Evolutionary conservation across 1,140 invertebrate species (phyloP).

Genomic region (Trinorchestia longiramus): DNA sequence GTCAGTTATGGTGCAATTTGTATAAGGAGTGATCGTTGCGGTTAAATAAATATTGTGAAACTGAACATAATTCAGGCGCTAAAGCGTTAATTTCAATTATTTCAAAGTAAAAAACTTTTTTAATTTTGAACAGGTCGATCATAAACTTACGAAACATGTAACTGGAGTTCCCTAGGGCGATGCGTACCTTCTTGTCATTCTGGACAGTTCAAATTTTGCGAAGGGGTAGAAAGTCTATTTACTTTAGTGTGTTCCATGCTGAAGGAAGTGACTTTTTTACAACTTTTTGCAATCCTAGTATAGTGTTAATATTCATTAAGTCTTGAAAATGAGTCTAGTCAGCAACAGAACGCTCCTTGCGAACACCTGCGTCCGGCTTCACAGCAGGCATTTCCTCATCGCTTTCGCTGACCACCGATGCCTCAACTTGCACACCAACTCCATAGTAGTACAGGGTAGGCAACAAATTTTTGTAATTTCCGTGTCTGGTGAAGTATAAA

Average conservation of each 20-base stretch:
- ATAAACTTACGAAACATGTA: too few species aligned
- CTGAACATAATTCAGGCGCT: too few species aligned
- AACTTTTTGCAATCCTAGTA: not conserved
- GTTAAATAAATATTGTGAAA: too few species aligned
- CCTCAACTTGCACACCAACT: not conserved
- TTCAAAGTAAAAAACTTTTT: too few species aligned
- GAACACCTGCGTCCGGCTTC: not conserved
- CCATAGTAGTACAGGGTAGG: not conserved
- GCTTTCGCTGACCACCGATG: not conserved
- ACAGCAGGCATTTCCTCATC: not conserved
- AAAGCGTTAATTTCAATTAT: too few species aligned
- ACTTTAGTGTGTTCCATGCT: not conserved
- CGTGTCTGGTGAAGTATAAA: too few species aligned
- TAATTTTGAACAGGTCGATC: too few species aligned
- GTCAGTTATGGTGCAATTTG: too few species aligned
- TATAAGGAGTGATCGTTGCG: too few species aligned
- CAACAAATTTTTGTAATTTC: not conserved
- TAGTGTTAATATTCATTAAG: not conserved
- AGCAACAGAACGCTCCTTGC: not conserved
- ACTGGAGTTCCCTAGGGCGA: too few species aligned
- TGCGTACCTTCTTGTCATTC: too few species aligned
- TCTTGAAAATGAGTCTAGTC: not conserved
- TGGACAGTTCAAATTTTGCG: too few species aligned
- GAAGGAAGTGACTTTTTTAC: not conserved
- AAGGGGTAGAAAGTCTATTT: not conserved